Percentiles rank a stretch among this genome's conserved stretches.
Evolutionary conservation across 2,888 invertebrate species (phyloP).

Genomic region (Diachrysia chrysitis): DNA sequence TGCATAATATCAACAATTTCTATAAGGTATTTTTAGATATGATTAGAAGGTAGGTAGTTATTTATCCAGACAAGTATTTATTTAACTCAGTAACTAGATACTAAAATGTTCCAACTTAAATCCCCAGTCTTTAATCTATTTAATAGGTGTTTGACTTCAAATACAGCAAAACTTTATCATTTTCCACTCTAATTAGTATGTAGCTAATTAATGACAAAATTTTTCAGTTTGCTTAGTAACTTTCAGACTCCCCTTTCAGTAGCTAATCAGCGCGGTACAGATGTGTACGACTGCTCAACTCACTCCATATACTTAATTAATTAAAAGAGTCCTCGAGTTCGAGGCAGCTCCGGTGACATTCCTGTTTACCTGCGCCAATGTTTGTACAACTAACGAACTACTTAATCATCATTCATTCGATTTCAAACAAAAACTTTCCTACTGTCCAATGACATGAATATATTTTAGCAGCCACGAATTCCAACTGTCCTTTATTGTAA

Average conservation of each 20-base stretch:
- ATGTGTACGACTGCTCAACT: constrained; percentile 72
- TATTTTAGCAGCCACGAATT: constrained; percentile 24
- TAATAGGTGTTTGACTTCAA: constrained; percentile 51
- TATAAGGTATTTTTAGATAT: too few relatives aligned
- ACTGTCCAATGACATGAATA: constrained; percentile 46
- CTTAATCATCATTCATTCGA: constrained; percentile 74
- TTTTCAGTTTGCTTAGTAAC: constrained; percentile 61
- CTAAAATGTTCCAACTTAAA: constrained; percentile 37
- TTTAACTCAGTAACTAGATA: constrained; percentile 17
- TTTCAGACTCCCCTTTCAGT: constrained; percentile 59
- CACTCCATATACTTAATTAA: constrained; percentile 83
- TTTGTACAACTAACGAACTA: constrained; percentile 83
- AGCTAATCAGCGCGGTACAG: constrained; percentile 71
- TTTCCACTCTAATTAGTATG: constrained; percentile 54
- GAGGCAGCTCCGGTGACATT: constrained; percentile 68
- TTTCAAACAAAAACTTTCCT: constrained; percentile 56
- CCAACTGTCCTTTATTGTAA: constrained; percentile 35
- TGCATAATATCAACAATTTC: too few relatives aligned
- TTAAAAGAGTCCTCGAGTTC: constrained; percentile 82
- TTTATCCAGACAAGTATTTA: neutral
- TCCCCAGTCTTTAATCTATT: constrained; percentile 43
- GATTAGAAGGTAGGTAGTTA: neutral
- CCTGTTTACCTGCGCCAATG: constrained; percentile 80
- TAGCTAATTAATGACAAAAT: constrained; percentile 58
- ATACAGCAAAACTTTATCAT: constrained; percentile 46